A percentile compares a stretch with the other conserved stretches of the same genome.
phyloP scores from a whole-genome alignment of 1,140 invertebrate species.

The Leucophenga varia region DNA sequence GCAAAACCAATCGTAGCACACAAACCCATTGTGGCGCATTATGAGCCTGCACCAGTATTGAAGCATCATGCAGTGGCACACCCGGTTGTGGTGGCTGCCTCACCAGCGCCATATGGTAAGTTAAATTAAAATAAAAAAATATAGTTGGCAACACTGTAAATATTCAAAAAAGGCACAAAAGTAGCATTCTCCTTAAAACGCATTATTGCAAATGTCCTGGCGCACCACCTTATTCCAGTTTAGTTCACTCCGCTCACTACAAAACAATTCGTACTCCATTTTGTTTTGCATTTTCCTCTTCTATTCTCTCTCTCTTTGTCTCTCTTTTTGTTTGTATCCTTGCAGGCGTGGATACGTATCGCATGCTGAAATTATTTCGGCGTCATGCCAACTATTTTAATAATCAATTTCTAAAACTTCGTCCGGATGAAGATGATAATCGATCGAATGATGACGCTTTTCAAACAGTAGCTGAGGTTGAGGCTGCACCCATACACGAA shows the following conservation, averaged over 20 bases:
- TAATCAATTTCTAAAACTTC: conserved; percentile 53
- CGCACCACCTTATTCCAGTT: conserved; percentile 4
- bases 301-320: conserved; percentile 9
- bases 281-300: conserved; percentile 10
- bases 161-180: background rate
- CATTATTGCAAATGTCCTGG: conserved; percentile 6
- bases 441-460: too few species aligned
- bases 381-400: conserved; percentile 52
- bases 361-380: conserved; percentile 51
- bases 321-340: background rate
- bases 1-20: conserved; percentile 44
- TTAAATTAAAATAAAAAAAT: conserved; percentile 5
- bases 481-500: too few species aligned
- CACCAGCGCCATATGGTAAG: conserved; percentile 58
- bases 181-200: too few species aligned
- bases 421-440: conserved; percentile 29
- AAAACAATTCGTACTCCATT: background rate
- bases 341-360: conserved; percentile 53
- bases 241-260: background rate
- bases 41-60: conserved; percentile 38
- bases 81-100: conserved; percentile 44
- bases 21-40: conserved; percentile 41
- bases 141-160: background rate
- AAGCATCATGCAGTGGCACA: conserved; percentile 36
- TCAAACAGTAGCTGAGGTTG: too few species aligned